These are phyloP conservation scores for Microchirus variegatus DNA, from an alignment of 2,797 vertebrate species.

Conservation along the genomic window DNA sequence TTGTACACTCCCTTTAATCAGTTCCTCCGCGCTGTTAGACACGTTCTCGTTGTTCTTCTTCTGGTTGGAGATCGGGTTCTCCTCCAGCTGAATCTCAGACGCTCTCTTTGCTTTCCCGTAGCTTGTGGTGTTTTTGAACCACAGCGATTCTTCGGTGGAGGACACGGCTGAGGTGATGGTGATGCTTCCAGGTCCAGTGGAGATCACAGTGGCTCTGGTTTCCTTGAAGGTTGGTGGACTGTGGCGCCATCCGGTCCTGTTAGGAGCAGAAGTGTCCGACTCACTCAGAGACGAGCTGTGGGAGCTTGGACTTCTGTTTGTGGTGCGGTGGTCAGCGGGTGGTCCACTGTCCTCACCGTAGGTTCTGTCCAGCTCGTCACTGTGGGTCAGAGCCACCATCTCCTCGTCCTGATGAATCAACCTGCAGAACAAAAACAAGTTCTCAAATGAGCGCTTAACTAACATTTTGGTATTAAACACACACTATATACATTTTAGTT, in stretches of 20 bases:
- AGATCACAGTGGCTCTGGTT: slow-evolving; percentile 31
- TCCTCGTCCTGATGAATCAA: slow-evolving; percentile 66
- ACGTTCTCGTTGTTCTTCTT: too few relatives aligned
- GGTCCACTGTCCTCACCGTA: slow-evolving; percentile 45
- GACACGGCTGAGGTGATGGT: slow-evolving; percentile 39
- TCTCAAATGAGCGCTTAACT: too few relatives aligned
- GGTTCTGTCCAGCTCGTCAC: slow-evolving; percentile 60
- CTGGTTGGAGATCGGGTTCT: too few relatives aligned
- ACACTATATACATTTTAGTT: too few relatives aligned
- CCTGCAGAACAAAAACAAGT: slow-evolving; percentile 22
- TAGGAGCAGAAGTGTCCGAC: background rate
- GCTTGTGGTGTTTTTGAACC: slow-evolving; percentile 2
- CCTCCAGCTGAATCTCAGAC: background rate
- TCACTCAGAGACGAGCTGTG: slow-evolving; percentile 7
- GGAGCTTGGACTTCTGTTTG: slow-evolving; percentile 3
- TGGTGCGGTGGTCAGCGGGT: slow-evolving; percentile 19
- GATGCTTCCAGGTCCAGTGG: slow-evolving; percentile 34
- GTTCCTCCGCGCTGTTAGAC: background rate
- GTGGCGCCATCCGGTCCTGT: background rate
- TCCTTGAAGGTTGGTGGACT: slow-evolving; percentile 38
- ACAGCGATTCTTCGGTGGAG: slow-evolving; percentile 2
- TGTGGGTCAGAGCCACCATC: slow-evolving; percentile 65
- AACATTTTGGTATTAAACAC: too few relatives aligned
- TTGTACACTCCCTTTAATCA: background rate
- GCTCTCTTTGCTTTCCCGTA: slow-evolving; percentile 9